A percentile compares a stretch with the other conserved stretches of the same genome.
These are phyloP conservation scores for Colaptes auratus DNA, from an alignment of 2,113 vertebrate genomes.

Conservation along the genomic window DNA sequence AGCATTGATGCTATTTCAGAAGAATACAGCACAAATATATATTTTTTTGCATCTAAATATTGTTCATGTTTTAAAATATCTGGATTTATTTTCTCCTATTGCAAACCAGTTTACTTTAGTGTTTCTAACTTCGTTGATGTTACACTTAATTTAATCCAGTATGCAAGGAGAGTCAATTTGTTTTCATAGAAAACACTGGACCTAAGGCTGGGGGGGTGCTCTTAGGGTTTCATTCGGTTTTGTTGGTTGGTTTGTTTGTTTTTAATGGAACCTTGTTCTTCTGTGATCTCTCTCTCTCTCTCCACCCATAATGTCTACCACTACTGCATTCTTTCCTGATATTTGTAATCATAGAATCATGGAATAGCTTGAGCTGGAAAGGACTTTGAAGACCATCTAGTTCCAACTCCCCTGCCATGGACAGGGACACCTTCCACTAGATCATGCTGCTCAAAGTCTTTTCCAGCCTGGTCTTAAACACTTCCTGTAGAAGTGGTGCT, in stretches of 20 bases:
- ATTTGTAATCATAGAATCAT: not conserved
- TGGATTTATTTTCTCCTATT: not conserved
- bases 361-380: no score
- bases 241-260: not conserved
- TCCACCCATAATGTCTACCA: not conserved
- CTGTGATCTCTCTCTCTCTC: not conserved
- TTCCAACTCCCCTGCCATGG: no score
- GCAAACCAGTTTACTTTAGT: not conserved
- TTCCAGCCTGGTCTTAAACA: not conserved
- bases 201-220: fast-evolving
- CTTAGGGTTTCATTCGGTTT: not conserved
- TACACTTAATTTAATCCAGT: not conserved
- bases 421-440: no score
- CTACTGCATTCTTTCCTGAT: not conserved
- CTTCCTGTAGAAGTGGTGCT: no score
- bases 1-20: not conserved
- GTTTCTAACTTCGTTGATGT: not conserved
- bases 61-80: not conserved
- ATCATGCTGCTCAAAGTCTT: no score
- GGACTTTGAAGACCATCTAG: no score
- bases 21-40: not conserved
- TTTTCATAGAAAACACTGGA: not conserved
- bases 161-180: not conserved
- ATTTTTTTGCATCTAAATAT: not conserved
- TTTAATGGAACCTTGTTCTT: not conserved